Percentiles rank a stretch among this genome's conserved stretches.
Evolutionary conservation across 2,888 invertebrate genomes (phyloP).

Genomic region (Lasioglossum vierecki): DNA sequence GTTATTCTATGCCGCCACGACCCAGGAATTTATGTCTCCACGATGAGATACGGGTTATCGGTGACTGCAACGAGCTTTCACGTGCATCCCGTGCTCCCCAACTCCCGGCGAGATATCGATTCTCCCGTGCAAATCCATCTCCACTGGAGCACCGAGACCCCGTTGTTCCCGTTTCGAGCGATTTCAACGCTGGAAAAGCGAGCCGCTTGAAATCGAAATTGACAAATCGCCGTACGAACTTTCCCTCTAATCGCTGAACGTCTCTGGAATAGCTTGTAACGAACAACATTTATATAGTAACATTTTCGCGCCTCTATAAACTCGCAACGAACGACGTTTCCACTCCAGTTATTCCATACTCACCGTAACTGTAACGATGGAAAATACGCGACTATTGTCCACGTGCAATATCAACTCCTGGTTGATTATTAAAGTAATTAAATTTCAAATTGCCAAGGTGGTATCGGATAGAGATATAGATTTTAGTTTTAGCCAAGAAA

Average conservation of each 20-base stretch:
- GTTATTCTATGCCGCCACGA: constrained; percentile 59
- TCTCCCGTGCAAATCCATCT: neutral
- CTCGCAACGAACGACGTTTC: too few relatives aligned
- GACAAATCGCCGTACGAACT: neutral
- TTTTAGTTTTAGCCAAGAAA: too few relatives aligned
- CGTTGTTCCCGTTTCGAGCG: neutral
- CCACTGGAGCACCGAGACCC: neutral
- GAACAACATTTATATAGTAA: neutral
- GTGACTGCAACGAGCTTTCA: constrained; percentile 52
- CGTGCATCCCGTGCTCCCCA: constrained; percentile 28
- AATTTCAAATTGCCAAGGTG: too few relatives aligned
- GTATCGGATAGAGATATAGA: too few relatives aligned
- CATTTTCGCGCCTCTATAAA: too few relatives aligned
- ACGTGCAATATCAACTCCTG: too few relatives aligned
- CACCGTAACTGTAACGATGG: too few relatives aligned
- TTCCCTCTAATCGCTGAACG: neutral
- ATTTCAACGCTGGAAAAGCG: neutral
- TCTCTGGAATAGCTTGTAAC: neutral
- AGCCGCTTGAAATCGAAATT: constrained; percentile 8
- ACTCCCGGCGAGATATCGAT: constrained; percentile 11
- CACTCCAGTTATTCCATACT: too few relatives aligned
- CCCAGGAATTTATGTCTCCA: constrained; percentile 56
- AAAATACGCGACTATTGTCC: too few relatives aligned
- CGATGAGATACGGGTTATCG: constrained; percentile 55
- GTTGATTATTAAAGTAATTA: too few relatives aligned